These are phyloP conservation scores for Desmophyllum pertusum DNA, from an alignment of 92 coral and sea anemone genomes.

Conservation along the genomic window DNA sequence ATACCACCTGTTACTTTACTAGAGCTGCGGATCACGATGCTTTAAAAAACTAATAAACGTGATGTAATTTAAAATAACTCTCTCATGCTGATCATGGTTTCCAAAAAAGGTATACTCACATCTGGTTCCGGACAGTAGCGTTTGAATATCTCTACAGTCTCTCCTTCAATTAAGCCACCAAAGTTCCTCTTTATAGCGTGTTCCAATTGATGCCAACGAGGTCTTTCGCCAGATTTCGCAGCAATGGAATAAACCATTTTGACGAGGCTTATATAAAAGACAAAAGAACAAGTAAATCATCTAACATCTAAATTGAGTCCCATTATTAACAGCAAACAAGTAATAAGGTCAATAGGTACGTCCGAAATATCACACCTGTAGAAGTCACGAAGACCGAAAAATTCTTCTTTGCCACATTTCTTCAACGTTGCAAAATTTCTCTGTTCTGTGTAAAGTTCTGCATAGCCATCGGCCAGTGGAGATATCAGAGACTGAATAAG, in stretches of 20 bases:
- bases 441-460: conserved; percentile 68
- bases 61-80: no score
- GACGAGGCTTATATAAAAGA: conserved; percentile 59
- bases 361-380: conserved; percentile 60
- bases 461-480: conserved; percentile 73
- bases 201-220: conserved; percentile 73
- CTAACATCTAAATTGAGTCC: neutral
- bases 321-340: neutral
- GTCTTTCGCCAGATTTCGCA: conserved; percentile 39
- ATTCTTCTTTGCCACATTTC: conserved; percentile 73
- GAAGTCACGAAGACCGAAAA: conserved; percentile 89
- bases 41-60: no score
- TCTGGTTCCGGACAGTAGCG: conserved; percentile 16
- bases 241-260: conserved; percentile 86
- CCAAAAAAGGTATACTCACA: neutral
- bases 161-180: conserved; percentile 74
- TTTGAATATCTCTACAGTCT: conserved; percentile 73
- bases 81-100: no score
- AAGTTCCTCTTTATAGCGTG: conserved; percentile 86
- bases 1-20: no score
- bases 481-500: conserved; percentile 52
- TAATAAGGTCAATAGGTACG: neutral
- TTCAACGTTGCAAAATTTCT: conserved; percentile 59
- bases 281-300: neutral
- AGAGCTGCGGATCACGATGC: no score